Evolutionary conservation across 2,888 invertebrate genomes (phyloP).

Genomic region (Trichogramma dendrolimi): DNA sequence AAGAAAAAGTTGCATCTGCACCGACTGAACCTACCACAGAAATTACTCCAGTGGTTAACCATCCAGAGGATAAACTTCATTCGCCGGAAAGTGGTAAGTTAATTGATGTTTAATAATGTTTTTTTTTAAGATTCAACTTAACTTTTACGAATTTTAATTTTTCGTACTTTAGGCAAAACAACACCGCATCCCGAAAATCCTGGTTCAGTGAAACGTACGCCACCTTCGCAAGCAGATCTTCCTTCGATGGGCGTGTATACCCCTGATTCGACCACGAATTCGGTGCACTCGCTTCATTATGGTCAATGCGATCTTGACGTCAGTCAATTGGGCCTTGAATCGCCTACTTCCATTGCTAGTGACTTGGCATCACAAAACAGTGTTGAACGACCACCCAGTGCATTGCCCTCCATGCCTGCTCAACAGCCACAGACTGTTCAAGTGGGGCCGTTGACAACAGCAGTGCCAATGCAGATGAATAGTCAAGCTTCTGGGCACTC

Average conservation of each 20-base stretch:
- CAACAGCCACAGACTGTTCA: constrained; percentile 12
- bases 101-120: background rate
- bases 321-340: constrained; percentile 78
- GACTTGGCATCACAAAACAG: constrained; percentile 76
- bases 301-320: constrained; percentile 80
- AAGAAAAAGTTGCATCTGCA: constrained; percentile 33
- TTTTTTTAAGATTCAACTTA: constrained; percentile 7
- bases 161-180: constrained; percentile 39
- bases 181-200: constrained; percentile 52
- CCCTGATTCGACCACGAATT: constrained; percentile 78
- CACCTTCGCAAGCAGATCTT: constrained; percentile 59
- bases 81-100: constrained; percentile 47
- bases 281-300: constrained; percentile 76
- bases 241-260: constrained; percentile 85
- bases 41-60: constrained; percentile 36
- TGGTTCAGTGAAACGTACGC: constrained; percentile 54
- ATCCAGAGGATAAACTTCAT: constrained; percentile 47
- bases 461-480: constrained; percentile 37
- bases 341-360: constrained; percentile 82
- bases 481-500: constrained; percentile 33
- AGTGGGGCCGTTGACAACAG: constrained; percentile 28
- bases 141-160: background rate
- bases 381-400: constrained; percentile 62
- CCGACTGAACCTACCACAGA: constrained; percentile 34
- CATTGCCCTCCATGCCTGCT: constrained; percentile 52